Evolutionary conservation across 2,797 vertebrate genomes (phyloP).

Genomic region (Macrochelys suwanniensis): DNA sequence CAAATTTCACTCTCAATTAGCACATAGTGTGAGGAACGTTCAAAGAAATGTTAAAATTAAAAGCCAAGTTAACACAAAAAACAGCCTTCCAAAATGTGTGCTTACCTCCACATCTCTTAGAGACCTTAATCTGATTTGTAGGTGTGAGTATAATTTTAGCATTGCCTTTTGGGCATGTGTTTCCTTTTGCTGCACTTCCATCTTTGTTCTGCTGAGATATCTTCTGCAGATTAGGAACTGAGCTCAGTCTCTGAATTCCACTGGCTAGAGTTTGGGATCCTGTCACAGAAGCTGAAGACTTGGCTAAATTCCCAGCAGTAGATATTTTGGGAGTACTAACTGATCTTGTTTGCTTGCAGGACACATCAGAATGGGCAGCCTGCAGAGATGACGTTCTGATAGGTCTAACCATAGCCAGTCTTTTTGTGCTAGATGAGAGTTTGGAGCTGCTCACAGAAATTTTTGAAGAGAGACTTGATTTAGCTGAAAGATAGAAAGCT

Average conservation of each 20-base stretch:
- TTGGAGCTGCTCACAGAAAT: slow-evolving; percentile 54
- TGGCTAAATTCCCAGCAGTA: slow-evolving; percentile 7
- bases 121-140: slow-evolving; percentile 57
- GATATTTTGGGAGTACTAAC: slow-evolving; percentile 45
- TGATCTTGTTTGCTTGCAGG: slow-evolving; percentile 51
- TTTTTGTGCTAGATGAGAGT: slow-evolving; percentile 57
- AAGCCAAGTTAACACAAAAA: neutral
- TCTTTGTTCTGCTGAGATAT: slow-evolving; percentile 39
- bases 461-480: slow-evolving; percentile 65
- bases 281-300: slow-evolving; percentile 13
- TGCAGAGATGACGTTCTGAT: slow-evolving; percentile 70
- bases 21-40: neutral
- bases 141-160: slow-evolving; percentile 62
- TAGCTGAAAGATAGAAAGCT: slow-evolving; percentile 69
- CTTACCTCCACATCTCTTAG: slow-evolving; percentile 76
- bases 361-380: slow-evolving; percentile 43
- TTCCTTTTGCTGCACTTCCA: slow-evolving; percentile 67
- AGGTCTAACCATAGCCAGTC: slow-evolving; percentile 47
- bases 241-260: slow-evolving; percentile 62
- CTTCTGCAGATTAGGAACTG: slow-evolving; percentile 51
- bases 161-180: slow-evolving; percentile 75
- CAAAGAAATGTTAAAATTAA: neutral
- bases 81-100: neutral
- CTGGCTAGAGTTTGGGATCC: slow-evolving; percentile 64
- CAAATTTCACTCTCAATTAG: neutral